Evolutionary conservation across 2,797 vertebrate genomes (phyloP).

Genomic region (Psittacula echo): DNA sequence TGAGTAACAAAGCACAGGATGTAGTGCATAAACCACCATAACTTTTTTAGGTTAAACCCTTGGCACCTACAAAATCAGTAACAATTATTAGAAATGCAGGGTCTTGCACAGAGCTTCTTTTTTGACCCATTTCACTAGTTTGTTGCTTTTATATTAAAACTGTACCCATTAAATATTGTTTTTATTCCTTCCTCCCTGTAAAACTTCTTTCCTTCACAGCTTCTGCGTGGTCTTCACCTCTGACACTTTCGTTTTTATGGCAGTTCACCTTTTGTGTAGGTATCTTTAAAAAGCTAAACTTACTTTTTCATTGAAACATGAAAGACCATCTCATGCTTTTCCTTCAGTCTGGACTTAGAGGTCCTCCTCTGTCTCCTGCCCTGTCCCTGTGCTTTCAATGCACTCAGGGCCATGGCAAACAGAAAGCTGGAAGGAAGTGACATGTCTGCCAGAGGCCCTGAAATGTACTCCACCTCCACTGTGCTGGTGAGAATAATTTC

Average conservation of each 20-base stretch:
- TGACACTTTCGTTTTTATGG: not conserved
- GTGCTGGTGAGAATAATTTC: not conserved
- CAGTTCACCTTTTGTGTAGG: not conserved
- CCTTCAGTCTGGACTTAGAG: not conserved
- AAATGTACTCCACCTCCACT: not conserved
- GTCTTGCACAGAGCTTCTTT: not conserved
- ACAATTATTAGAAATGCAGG: conserved; percentile 7
- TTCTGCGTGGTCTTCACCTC: not conserved
- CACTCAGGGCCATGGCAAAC: rapidly evolving
- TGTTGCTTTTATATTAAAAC: conserved; percentile 1
- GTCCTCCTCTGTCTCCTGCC: not conserved
- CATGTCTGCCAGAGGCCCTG: not conserved
- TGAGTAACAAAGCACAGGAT: conserved; percentile 15
- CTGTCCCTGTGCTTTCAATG: rapidly evolving
- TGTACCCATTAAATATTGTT: not conserved
- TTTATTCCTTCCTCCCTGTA: not conserved
- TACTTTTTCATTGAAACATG: not conserved
- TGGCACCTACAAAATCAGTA: not conserved
- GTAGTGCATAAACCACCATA: not conserved
- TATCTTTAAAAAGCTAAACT: not conserved
- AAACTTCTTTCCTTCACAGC: not conserved
- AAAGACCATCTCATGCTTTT: not conserved
- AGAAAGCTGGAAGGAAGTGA: not conserved
- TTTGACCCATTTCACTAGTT: not conserved
- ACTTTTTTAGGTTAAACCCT: not conserved